These are phyloP conservation scores for Peromyscus melanophrys DNA, from an alignment of 2,797 vertebrate species.

Conservation along the genomic window DNA sequence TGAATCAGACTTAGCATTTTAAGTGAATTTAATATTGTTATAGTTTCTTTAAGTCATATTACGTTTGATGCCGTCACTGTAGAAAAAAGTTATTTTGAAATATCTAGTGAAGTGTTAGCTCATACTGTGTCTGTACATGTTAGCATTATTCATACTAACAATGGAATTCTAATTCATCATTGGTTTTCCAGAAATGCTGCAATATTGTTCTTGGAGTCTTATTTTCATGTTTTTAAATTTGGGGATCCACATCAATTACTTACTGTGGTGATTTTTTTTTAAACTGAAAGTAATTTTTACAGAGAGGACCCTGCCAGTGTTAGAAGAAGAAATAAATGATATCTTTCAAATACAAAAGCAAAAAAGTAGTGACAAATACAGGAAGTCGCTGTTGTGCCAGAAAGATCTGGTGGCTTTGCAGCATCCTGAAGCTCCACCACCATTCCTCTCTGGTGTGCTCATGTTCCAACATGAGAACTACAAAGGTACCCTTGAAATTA, in stretches of 20 bases:
- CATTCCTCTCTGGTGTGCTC: not conserved
- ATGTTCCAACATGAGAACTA: not conserved
- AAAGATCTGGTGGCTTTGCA: not conserved
- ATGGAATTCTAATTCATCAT: conserved; percentile 85
- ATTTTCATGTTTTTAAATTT: conserved; percentile 78
- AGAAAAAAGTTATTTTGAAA: conserved; percentile 85
- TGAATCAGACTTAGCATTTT: conserved; percentile 78
- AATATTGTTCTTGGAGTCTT: conserved; percentile 78
- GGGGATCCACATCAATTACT: conserved; percentile 76
- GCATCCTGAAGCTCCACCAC: not conserved
- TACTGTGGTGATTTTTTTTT: conserved; percentile 76
- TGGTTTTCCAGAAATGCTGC: conserved; percentile 77
- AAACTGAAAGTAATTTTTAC: conserved; percentile 77
- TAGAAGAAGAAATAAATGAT: conserved; percentile 77
- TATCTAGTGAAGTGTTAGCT: conserved; percentile 83
- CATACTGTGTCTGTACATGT: conserved; percentile 82
- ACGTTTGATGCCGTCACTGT: conserved; percentile 85
- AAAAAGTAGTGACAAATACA: conserved; percentile 73
- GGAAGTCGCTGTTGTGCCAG: not conserved
- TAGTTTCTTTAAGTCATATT: conserved; percentile 79
- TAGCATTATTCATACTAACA: conserved; percentile 87
- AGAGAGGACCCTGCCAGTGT: conserved; percentile 69
- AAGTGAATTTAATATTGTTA: conserved; percentile 77
- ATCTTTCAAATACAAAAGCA: conserved; percentile 70
- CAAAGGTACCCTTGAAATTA: conserved; percentile 85